A percentile compares a stretch with the other conserved stretches of the same genome.
These are phyloP conservation scores for Phoebastria nigripes DNA, from an alignment of 2,797 vertebrate genomes.

Conservation along the genomic window DNA sequence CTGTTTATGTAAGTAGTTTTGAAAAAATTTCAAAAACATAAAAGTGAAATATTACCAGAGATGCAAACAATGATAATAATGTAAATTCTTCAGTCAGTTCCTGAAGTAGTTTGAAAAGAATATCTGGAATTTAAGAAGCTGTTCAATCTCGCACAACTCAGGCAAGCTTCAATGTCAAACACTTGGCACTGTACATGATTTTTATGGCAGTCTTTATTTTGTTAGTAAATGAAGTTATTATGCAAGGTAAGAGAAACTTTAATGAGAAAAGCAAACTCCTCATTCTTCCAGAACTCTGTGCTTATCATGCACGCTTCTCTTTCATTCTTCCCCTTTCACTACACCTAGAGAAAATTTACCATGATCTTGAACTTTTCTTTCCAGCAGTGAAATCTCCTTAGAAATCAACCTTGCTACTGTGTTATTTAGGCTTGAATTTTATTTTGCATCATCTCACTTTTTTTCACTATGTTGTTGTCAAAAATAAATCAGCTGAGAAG, in stretches of 20 bases:
- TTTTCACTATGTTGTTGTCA: not conserved
- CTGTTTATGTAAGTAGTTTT: not conserved
- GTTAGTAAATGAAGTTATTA: not conserved
- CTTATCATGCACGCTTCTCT: not conserved
- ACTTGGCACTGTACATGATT: not conserved
- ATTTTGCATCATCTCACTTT: not conserved
- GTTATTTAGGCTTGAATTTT: not conserved
- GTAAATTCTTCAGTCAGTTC: not conserved
- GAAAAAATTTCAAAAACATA: not conserved
- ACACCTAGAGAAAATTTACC: not conserved
- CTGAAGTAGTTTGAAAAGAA: not conserved
- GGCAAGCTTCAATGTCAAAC: not conserved
- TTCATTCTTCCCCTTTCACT: not conserved
- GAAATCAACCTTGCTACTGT: not conserved
- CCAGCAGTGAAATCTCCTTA: not conserved
- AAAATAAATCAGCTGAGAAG: not conserved
- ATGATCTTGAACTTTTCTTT: not conserved
- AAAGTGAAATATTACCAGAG: slow-evolving; percentile 7
- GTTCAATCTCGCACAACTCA: not conserved
- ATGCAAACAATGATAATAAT: not conserved
- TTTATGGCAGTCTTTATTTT: not conserved
- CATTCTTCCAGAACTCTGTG: not conserved
- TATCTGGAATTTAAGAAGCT: not conserved
- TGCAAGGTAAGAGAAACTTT: not conserved
- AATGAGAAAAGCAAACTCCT: not conserved